Base-by-base conservation (phyloP, 2,113 vertebrate species). In the Seriola dumerili region DNA sequence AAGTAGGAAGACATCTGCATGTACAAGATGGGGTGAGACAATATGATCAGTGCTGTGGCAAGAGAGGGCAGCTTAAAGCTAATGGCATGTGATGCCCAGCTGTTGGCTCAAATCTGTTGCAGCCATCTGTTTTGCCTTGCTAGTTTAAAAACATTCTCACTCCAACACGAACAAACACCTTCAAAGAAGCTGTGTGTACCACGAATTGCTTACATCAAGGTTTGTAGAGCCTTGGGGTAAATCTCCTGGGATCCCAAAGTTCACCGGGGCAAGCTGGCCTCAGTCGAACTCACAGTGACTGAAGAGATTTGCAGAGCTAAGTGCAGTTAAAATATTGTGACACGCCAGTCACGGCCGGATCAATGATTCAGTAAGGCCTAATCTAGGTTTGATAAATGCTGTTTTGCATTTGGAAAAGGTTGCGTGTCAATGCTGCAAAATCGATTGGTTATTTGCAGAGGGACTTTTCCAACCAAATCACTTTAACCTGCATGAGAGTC, bases 31-130 rank as follows among this genome's bases (percentile, higher is more conserved):
- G 52, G 72, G 52, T 63, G 70, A 81, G 78, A 83, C 76, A 85
- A 72, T 73, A 46, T 50, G 52, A 87, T 86, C 72, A 57, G 82
- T 50, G 50, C 86, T 46, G 76, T 78, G 72, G 79, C 65, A 71
- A 76, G 75, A 74, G 71, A 78, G 69, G 79, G 73, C 78, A 88
- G 62, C 79, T 84, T 88, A 89, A 85, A 91, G 85, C 88, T 91
- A 91, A 92, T 89, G 84, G 36, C 82, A 92, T 81, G 81, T 79
- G 88, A 93, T 91, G 87, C 66, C 89, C 90, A 90, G 85, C 86
- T 93, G 91, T 83, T 88, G 78, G 63, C 84, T 83, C 65, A 84
- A 93, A 92, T 90, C 88, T 85, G 84, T 78, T 84, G 52, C 72
- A 48, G 81, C 92, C 92, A 93, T 93, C 93, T 94, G 92, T 72